Conservation (phyloP, 2,888 invertebrate species). For the Siphlonurus alternatus region DNA sequence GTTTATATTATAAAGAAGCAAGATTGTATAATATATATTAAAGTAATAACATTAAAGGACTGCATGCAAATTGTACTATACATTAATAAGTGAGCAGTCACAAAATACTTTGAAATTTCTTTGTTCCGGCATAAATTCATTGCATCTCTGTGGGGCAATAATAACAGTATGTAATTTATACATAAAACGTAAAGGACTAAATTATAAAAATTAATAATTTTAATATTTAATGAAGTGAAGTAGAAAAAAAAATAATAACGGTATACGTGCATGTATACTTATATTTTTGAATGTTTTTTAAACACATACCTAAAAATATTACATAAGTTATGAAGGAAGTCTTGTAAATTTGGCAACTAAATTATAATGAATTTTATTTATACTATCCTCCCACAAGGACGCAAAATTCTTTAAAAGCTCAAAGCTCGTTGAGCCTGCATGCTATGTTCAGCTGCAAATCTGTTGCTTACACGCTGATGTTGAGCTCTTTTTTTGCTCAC, state of each 20-base stretch:
- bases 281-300: no score
- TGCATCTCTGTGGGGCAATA: not conserved
- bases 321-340: not conserved
- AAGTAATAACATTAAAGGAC: not conserved
- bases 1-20: not conserved
- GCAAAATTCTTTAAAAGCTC: not conserved
- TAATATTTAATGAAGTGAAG: no score
- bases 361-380: not conserved
- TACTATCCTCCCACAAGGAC: not conserved
- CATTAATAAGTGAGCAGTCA: not conserved
- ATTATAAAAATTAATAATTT: no score
- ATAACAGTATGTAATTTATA: no score
- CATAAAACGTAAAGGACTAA: no score
- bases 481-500: slow-evolving; percentile 22
- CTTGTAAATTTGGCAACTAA: not conserved
- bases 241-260: no score
- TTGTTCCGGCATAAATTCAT: no score
- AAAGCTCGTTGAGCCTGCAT: not conserved
- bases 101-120: not conserved
- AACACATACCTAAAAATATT: no score
- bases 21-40: no score
- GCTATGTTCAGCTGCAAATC: not conserved
- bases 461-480: not conserved
- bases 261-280: no score
- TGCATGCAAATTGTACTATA: not conserved